Percentiles rank a stretch among this genome's conserved stretches.
Evolutionary conservation across 1,140 invertebrate genomes (phyloP).

Genomic region (Zaprionus africanus): DNA sequence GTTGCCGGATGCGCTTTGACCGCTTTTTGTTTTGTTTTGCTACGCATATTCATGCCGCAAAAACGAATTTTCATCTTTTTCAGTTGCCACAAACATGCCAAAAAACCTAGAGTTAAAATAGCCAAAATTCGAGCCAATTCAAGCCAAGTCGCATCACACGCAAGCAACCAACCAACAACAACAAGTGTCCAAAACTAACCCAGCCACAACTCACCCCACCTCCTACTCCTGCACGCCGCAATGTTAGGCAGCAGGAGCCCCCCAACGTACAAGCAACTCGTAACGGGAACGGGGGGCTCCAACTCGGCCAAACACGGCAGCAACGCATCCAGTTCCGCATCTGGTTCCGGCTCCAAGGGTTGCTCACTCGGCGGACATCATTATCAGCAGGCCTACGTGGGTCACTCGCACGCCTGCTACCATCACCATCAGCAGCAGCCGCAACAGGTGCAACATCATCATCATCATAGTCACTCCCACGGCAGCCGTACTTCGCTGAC

Average conservation of each 20-base stretch:
- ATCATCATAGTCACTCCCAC: slow-evolving; percentile 50
- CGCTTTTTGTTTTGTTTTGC: slow-evolving; percentile 69
- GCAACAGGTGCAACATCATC: slow-evolving; percentile 51
- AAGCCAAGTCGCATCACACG: slow-evolving; percentile 17
- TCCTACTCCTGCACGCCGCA: slow-evolving; percentile 50
- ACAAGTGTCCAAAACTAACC: slow-evolving; percentile 32
- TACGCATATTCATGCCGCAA: slow-evolving; percentile 49
- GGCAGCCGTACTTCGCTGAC: slow-evolving; percentile 66
- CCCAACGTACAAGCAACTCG: slow-evolving; percentile 68
- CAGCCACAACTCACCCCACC: slow-evolving; percentile 39
- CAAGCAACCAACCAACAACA: not conserved
- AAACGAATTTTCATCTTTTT: slow-evolving; percentile 20
- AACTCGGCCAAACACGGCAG: slow-evolving; percentile 18
- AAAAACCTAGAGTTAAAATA: slow-evolving; percentile 17
- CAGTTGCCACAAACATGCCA: slow-evolving; percentile 29
- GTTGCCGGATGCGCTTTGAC: slow-evolving; percentile 8
- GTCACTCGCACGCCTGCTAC: slow-evolving; percentile 63
- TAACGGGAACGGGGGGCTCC: slow-evolving; percentile 73
- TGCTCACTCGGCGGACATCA: slow-evolving; percentile 52
- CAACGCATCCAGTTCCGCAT: slow-evolving; percentile 14
- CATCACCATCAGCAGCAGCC: slow-evolving; percentile 66
- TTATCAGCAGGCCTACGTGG: slow-evolving; percentile 65
- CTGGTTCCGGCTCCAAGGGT: slow-evolving; percentile 18
- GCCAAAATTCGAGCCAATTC: slow-evolving; percentile 10
- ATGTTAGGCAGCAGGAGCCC: slow-evolving; percentile 78